Base-by-base conservation (phyloP, 2,113 vertebrate genomes). In the Pelobates fuscus region DNA sequence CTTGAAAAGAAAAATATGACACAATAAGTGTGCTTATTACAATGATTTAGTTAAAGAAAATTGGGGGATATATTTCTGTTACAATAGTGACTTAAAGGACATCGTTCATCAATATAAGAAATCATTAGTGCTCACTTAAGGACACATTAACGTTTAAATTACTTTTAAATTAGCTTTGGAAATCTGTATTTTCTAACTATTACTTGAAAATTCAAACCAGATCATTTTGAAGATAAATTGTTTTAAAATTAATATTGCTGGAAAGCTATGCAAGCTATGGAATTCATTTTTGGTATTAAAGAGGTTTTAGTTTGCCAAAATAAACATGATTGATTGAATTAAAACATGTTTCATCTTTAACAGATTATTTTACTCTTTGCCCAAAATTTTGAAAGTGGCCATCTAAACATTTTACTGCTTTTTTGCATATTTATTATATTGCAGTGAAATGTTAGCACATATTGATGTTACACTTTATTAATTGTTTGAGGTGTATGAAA, bases 111-210 rank as follows among this genome's bases (percentile, higher is more conserved):
- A 49, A 11, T 49, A 49, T 17, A 2, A 49, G 15, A 60, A 60
- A 27, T 25, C 24, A 60, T 62, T 62, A 37, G 20, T 62, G 60
- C 60, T 32, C n/a, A 62, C 14, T 27, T 60, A 60, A 60, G 58
- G 24, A 60, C 23, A 27, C 58, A 60, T 60, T 20, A 29, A 62
- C n/a, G 30, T 66, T 44, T 66, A 46, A 46, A 46, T 25, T 46
- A 18, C 37, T 66, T 66, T 46, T 44, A 66, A 46, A 66, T 44
- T 66, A 66, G 41, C 4, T 23, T 41, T 66, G 37, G 14, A n/a
- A 44, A 18, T 44, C 21, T 66, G 37, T 24, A n/a, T 66, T 44
- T 20, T 62, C 32, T 20, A 18, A 62, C 60, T 20, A 62, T 37
- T 62, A 17, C 17, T 21, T 29, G 17, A 62, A n/a, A 62, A 62